Base-by-base conservation (phyloP, 2,797 vertebrate genomes). In the Coracias cyanogaster region DNA sequence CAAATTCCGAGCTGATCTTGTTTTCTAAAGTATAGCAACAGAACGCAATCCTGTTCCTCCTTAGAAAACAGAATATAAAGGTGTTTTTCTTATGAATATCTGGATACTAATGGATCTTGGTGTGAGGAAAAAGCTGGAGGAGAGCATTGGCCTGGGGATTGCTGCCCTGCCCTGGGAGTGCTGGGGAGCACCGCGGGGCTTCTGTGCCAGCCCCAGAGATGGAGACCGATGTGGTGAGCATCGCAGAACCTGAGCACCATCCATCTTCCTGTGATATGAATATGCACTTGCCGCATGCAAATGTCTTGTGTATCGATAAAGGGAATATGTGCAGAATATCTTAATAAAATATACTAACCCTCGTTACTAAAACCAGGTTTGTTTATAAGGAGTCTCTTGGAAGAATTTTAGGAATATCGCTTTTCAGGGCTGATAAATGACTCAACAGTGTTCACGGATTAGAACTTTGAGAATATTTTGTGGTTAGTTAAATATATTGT, bases 121-220 rank as follows among this genome's bases (percentile, higher is more conserved):
- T 39, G 39, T 10, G 82, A 76, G 29, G 64, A 9, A 10, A 37
- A 57, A 73, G 31, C 12, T 43, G 57, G 33, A 55, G 88, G 45
- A 74, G 91, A 92, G 79, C 81, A 51, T 76, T 96, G 94, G 78
- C 29, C 39, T 77, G 67, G 76, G 74, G 35, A 3, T 91, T 28
- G 24, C n/a, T 58, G 15, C 65, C 8, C 29, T 85, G 54, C 26
- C 20, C 3, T 29, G 10, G 58, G 28, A 21, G 26, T 6, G 26
- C 3, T 72, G 78, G 45, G 65, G 35, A 73, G 57, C 58, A 5
- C 66, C 54, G 2, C 65, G n/a, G 37, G 46, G 57, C 15, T 78
- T 46, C 35, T 48, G 60, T 66, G 22, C 15, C 69, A 24, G 18
- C 78, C 10, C 49, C 35, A 81, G 64, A 12, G 65, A 6, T 0